These are phyloP conservation scores for Cheilosia vulpina DNA, from an alignment of 2,888 invertebrate species.

Conservation along the genomic window DNA sequence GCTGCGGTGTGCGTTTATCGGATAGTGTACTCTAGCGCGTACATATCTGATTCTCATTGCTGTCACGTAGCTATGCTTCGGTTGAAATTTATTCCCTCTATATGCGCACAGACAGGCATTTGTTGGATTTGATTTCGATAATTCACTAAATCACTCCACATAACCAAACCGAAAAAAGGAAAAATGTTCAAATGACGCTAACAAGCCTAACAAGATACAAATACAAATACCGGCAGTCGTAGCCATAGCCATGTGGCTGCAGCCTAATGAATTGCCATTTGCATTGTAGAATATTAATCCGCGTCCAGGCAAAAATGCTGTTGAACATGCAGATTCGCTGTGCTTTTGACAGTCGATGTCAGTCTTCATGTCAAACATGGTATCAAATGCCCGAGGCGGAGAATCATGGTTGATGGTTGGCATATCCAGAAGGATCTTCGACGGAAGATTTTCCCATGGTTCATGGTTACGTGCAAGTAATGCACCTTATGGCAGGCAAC, in stretches of 20 bases:
- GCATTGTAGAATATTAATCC: conserved; percentile 58
- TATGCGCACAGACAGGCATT: conserved; percentile 54
- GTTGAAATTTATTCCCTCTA: conserved; percentile 71
- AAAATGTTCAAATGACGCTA: conserved; percentile 14
- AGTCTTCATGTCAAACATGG: conserved; percentile 51
- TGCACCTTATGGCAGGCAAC: conserved; percentile 66
- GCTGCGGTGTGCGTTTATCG: background rate
- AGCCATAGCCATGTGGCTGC: background rate
- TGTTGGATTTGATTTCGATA: conserved; percentile 72
- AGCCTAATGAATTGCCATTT: conserved; percentile 57
- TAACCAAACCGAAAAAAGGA: conserved; percentile 46
- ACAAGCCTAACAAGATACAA: conserved; percentile 39
- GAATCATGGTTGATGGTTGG: background rate
- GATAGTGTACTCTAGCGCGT: conserved; percentile 2
- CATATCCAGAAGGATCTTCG: conserved; percentile 50
- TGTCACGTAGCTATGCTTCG: conserved; percentile 73
- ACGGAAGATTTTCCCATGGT: conserved; percentile 65
- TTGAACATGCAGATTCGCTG: conserved; percentile 58
- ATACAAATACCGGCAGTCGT: background rate
- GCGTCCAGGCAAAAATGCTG: conserved; percentile 11
- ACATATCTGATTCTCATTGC: conserved; percentile 47
- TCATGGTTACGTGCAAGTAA: conserved; percentile 39
- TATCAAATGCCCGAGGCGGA: conserved; percentile 14
- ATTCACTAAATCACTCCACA: conserved; percentile 74
- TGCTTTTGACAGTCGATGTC: conserved; percentile 63